Percentiles rank a stretch among this genome's conserved stretches.
These are phyloP conservation scores for Nephila pilipes DNA, from an alignment of 1,140 invertebrate species.

Conservation along the genomic window DNA sequence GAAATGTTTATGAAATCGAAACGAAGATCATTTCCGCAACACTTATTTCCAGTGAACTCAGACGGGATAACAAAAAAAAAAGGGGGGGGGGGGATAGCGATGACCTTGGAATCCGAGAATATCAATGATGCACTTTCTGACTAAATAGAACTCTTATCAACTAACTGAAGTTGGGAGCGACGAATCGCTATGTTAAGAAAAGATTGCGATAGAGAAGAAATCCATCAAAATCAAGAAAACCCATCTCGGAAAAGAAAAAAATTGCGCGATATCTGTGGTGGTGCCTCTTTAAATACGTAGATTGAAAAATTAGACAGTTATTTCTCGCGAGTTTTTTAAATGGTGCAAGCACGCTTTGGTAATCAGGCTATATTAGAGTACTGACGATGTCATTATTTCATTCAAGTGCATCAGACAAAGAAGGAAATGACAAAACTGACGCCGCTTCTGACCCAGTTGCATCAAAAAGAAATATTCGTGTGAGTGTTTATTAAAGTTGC, in stretches of 20 bases:
- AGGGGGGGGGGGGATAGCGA: background rate
- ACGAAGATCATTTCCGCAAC: too few species aligned
- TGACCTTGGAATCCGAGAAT: background rate
- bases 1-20: too few species aligned
- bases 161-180: background rate
- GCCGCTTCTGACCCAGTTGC: too few species aligned
- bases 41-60: background rate
- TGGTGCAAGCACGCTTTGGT: background rate
- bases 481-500: too few species aligned
- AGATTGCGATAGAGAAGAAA: background rate
- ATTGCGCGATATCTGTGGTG: background rate
- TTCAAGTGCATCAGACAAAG: background rate
- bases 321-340: background rate
- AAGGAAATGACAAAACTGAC: too few species aligned
- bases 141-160: background rate
- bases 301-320: slow-evolving; percentile 13
- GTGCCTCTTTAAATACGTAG: background rate
- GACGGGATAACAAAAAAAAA: background rate
- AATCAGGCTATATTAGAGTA: background rate
- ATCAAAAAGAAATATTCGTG: too few species aligned
- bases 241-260: background rate
- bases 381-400: background rate
- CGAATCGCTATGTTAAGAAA: background rate
- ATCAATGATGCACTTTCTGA: background rate
- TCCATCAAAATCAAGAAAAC: too few species aligned